A percentile compares a stretch with the other conserved stretches of the same genome.
These are phyloP conservation scores for Glareola pratincola DNA, from an alignment of 2,113 vertebrate genomes.

Conservation along the genomic window DNA sequence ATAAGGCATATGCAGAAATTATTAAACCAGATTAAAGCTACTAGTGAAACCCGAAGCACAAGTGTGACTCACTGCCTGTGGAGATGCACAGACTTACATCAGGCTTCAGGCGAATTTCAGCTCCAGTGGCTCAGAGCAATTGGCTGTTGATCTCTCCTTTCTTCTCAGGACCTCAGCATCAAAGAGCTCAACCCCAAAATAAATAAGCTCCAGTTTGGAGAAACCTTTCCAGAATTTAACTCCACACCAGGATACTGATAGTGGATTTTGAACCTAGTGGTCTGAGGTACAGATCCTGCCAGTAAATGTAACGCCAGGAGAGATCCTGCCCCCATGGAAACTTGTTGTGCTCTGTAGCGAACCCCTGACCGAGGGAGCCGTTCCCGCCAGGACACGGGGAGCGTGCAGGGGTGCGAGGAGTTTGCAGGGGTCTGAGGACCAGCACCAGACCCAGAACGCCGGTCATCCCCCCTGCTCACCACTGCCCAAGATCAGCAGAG, in stretches of 20 bases:
- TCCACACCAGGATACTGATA: not conserved
- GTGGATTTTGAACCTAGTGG: not conserved
- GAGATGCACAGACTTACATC: not conserved
- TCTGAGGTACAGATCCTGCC: not conserved
- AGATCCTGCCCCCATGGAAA: not conserved
- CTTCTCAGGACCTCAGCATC: not conserved
- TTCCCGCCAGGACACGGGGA: not conserved
- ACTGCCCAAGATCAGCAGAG: not conserved
- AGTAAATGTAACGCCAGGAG: not conserved
- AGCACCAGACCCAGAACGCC: not conserved
- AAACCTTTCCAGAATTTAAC: not conserved
- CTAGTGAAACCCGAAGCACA: not conserved
- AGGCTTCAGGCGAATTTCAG: not conserved
- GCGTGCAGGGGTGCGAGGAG: not conserved
- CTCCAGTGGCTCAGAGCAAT: not conserved
- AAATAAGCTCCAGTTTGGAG: not conserved
- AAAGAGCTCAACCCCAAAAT: not conserved
- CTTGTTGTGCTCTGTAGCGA: not conserved
- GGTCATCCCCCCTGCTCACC: not conserved
- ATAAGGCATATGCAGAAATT: not conserved
- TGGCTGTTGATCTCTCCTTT: not conserved
- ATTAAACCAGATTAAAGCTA: not conserved
- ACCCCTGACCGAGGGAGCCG: accelerated
- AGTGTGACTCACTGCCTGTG: not conserved
- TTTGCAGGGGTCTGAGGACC: not conserved